Percentiles rank a stretch among this genome's conserved stretches.
These are phyloP conservation scores for Nylanderia fulva DNA, from an alignment of 1,140 invertebrate species.

Conservation along the genomic window DNA sequence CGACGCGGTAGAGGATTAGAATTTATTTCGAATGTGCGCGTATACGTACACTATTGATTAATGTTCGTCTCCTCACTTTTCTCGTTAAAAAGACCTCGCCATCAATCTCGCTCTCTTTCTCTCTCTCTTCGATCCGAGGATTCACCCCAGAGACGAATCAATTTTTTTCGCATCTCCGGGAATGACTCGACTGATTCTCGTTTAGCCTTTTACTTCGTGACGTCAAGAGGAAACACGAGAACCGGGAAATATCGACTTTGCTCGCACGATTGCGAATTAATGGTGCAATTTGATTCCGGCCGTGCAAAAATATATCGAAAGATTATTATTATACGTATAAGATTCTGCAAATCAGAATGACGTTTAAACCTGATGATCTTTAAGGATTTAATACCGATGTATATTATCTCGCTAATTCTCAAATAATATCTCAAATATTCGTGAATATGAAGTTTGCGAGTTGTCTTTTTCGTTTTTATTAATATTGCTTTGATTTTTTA, in stretches of 20 bases:
- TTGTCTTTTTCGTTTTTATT: no score
- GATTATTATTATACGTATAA: conserved; percentile 5
- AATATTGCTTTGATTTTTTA: no score
- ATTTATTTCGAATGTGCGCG: conserved; percentile 44
- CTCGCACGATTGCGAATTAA: conserved; percentile 25
- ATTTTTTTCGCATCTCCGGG: conserved; percentile 15
- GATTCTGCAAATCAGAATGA: background rate
- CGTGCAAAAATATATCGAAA: background rate
- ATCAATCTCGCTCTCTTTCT: conserved; percentile 46
- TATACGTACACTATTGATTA: conserved; percentile 31
- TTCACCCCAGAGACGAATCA: conserved; percentile 18
- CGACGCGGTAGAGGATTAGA: conserved; percentile 17
- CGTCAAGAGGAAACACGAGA: conserved; percentile 3
- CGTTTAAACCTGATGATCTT: background rate
- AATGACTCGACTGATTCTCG: conserved; percentile 19
- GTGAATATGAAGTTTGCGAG: background rate
- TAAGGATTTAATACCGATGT: background rate
- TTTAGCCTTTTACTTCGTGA: conserved; percentile 2
- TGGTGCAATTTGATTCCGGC: background rate
- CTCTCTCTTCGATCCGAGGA: background rate
- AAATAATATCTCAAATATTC: background rate
- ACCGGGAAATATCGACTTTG: background rate
- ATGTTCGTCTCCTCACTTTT: background rate
- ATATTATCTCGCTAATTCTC: background rate
- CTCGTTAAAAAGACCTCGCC: conserved; percentile 45